These are phyloP conservation scores for Bombus huntii DNA, from an alignment of 1,140 invertebrate genomes.

Conservation along the genomic window DNA sequence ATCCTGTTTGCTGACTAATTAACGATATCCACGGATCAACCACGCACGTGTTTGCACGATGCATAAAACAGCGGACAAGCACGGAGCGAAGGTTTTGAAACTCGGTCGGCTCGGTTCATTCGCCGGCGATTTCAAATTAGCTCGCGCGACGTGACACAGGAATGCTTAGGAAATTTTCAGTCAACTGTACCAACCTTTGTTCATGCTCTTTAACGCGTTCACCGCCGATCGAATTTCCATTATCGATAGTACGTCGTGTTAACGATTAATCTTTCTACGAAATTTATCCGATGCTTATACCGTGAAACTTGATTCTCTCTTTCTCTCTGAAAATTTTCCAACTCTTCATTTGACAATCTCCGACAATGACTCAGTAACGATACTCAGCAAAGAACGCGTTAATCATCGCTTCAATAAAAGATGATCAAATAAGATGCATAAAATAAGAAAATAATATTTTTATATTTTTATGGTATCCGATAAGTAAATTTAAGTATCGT, in stretches of 20 bases:
- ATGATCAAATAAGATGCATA: not conserved
- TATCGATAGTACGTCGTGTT: not conserved
- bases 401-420: not conserved
- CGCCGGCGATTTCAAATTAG: slow-evolving; percentile 56
- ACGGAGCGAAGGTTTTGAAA: slow-evolving; percentile 16
- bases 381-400: not conserved
- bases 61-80: not conserved
- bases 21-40: not conserved
- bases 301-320: not conserved
- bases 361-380: too few species aligned
- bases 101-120: slow-evolving; percentile 39
- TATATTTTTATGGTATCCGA: not conserved
- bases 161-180: slow-evolving; percentile 43
- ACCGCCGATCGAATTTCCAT: not conserved
- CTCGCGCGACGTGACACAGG: slow-evolving; percentile 20
- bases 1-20: not conserved
- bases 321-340: too few species aligned
- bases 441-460: too few species aligned
- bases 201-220: not conserved
- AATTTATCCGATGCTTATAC: not conserved
- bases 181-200: slow-evolving; percentile 1
- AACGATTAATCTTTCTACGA: not conserved
- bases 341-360: not conserved
- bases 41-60: not conserved
- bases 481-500: not conserved